Base-by-base conservation (phyloP, 2,113 vertebrate species). In the Actenoides hombroni region DNA sequence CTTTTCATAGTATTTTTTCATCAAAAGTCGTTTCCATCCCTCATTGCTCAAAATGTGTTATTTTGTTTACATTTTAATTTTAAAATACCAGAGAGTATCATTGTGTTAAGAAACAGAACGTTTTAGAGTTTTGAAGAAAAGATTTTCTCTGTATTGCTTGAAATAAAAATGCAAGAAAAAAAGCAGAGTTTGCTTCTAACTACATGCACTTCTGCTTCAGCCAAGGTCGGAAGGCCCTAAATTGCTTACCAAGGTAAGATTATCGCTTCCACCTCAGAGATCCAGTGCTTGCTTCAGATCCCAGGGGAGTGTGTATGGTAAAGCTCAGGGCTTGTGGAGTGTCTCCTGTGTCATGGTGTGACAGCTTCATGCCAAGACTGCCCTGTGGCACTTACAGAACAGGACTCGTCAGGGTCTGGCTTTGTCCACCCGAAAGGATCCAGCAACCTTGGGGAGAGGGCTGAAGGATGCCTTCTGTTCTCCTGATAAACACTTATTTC, bases 341-440 rank as follows among this genome's bases (percentile, higher is more conserved):
- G 1, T 29, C 42, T 76, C 33, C 20, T 26, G 0, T 5, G 9
- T 6, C 48, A 11, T 54, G 37, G 39, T 33, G 0, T 3, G 37
- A 18, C 28, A 40, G 0, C 24, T 35, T 0, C 0, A 12, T 13
- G 12, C 10, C 5, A 3, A 28, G 20, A 2, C 54, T 25, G 16
- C 5, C 6, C 5, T 42, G 57, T 1, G n/a, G 10, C 46, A 19
- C 16, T 6, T 16, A 28, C 53, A 4, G 48, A 81, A 19, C 1
- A 1, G 5, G 5, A 40, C 26, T 42, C 9, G 29, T 26, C 6
- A 4, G 42, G 56, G n/a, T 44, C 17, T 39, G 12, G 39, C 31
- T 16, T 17, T 67, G 63, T 28, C 70, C 56, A 3, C 49, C 16
- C 33, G 21, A 12, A 35, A 48, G 21, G 14, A 17, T 19, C 53